Evolutionary conservation across 2,113 vertebrate species (phyloP).

Genomic region (Callospermophilus lateralis): DNA sequence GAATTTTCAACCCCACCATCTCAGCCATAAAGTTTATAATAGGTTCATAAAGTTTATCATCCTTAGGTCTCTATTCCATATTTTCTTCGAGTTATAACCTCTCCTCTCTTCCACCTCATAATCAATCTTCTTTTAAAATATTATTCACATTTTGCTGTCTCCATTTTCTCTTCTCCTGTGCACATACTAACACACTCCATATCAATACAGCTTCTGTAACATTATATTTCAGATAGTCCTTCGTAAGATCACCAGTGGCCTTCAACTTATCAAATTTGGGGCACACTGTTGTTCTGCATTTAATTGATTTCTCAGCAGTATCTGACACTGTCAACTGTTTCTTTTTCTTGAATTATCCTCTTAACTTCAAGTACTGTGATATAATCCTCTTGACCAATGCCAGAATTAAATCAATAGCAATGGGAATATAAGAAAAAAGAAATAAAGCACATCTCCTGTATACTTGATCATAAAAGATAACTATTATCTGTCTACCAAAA

Average conservation of each 20-base stretch:
- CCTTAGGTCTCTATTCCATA: background rate
- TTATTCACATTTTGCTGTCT: background rate
- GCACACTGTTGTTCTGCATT: background rate
- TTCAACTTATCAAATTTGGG: background rate
- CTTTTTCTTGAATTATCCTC: background rate
- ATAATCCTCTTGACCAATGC: background rate
- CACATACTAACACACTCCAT: background rate
- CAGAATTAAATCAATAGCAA: background rate
- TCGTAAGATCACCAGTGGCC: background rate
- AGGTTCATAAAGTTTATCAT: background rate
- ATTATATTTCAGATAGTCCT: background rate
- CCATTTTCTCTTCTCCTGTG: background rate
- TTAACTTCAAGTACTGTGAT: background rate
- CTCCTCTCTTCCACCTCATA: background rate
- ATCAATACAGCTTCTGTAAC: background rate
- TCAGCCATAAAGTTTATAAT: background rate
- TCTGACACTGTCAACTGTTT: background rate
- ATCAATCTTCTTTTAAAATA: background rate
- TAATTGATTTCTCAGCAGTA: background rate
- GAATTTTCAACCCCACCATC: background rate
- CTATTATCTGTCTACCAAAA: background rate
- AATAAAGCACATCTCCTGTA: background rate
- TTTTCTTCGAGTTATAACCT: accelerated
- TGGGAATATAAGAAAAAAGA: background rate
- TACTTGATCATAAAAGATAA: background rate